phyloP scores from a whole-genome alignment of 2,113 vertebrate species.

The Guaruba guarouba region DNA sequence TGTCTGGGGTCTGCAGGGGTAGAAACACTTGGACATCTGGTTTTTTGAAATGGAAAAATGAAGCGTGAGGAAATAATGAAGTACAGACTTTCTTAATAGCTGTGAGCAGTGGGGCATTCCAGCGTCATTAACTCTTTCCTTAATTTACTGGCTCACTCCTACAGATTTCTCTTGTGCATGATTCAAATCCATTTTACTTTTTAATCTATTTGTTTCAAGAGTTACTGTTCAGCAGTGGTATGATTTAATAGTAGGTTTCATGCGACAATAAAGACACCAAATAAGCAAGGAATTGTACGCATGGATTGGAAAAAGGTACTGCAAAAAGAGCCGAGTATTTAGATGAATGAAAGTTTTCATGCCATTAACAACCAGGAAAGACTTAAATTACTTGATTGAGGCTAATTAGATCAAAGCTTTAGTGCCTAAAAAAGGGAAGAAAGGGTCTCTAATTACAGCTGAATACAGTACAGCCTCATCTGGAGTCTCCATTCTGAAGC shows the following conservation, averaged over 20 bases:
- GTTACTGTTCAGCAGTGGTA: background rate
- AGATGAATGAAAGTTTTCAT: background rate
- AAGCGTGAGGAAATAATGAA: conserved; percentile 66
- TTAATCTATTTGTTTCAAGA: background rate
- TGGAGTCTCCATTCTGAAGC: background rate
- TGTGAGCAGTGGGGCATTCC: conserved; percentile 23
- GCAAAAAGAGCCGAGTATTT: background rate
- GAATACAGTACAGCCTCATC: background rate
- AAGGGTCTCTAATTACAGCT: background rate
- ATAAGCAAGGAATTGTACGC: background rate
- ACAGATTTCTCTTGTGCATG: background rate
- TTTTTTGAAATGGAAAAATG: conserved; percentile 69
- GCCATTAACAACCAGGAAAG: background rate
- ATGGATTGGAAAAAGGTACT: background rate
- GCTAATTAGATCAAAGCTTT: background rate
- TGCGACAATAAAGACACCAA: background rate
- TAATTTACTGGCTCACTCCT: background rate
- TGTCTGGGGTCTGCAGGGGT: conserved; percentile 46
- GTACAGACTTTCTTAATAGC: conserved; percentile 52
- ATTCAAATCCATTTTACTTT: background rate
- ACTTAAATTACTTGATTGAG: background rate
- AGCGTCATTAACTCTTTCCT: conserved; percentile 7
- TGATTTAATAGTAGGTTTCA: background rate
- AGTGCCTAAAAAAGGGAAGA: background rate
- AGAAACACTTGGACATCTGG: conserved; percentile 56